A percentile compares a stretch with the other conserved stretches of the same genome.
phyloP scores from a whole-genome alignment of 2,888 invertebrate genomes.

The Zhengitettix transpicula region DNA sequence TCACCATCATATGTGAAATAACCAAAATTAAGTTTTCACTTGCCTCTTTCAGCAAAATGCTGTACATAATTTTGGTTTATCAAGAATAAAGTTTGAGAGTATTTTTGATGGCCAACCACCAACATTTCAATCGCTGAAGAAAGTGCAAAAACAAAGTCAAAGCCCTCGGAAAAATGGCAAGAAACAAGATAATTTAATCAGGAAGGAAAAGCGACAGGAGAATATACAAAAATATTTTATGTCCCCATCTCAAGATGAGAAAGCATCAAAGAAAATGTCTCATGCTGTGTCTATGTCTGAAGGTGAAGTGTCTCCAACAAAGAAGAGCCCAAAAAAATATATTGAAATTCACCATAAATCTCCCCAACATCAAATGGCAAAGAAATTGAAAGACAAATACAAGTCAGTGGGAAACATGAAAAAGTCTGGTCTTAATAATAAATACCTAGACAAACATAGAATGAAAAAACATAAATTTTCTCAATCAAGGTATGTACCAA shows the following conservation, averaged over 20 bases:
- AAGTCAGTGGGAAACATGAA: not conserved
- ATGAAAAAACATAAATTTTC: conserved; percentile 14
- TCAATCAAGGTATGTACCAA: not conserved
- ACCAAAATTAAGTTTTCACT: no score
- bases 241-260: conserved; percentile 1
- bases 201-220: conserved; percentile 7
- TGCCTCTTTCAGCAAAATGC: not conserved
- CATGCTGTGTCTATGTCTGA: not conserved
- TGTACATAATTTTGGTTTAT: not conserved
- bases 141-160: not conserved
- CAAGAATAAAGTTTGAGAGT: conserved; percentile 47
- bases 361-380: conserved; percentile 9
- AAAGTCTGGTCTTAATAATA: conserved; percentile 6
- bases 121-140: conserved; percentile 31
- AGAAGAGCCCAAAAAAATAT: conserved; percentile 5
- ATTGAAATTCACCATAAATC: not conserved
- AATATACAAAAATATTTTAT: conserved; percentile 11
- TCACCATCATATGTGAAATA: no score
- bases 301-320: not conserved
- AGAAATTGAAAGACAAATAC: conserved; percentile 11
- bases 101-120: conserved; percentile 72
- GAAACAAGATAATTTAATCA: conserved; percentile 1
- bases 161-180: not conserved
- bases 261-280: not conserved
- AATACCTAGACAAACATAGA: conserved; percentile 20